phyloP scores from a whole-genome alignment of 2,888 invertebrate species.

The Callimorpha dominula region DNA sequence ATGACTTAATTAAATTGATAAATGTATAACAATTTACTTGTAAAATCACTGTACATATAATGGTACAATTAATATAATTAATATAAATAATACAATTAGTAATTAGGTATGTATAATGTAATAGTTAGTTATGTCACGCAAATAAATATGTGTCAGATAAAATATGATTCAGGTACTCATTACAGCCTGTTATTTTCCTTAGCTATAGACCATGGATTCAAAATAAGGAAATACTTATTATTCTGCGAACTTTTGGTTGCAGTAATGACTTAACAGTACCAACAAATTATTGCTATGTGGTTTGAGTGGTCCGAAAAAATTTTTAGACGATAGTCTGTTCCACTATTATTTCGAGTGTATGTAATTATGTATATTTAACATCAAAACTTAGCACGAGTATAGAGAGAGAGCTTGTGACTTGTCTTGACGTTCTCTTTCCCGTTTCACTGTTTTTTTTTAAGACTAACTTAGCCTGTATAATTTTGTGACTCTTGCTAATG shows the following conservation, averaged over 20 bases:
- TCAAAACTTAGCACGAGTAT: no score
- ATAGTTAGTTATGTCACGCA: not conserved
- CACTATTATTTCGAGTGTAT: not conserved
- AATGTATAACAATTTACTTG: not conserved
- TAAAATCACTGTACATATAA: not conserved
- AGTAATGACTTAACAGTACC: not conserved
- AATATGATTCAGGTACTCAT: not conserved
- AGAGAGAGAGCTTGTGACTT: no score
- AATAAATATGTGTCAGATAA: not conserved
- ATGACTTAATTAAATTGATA: not conserved
- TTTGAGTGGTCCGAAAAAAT: not conserved
- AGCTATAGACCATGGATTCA: not conserved
- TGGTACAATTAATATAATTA: constrained; percentile 1
- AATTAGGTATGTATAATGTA: no score
- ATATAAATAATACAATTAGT: no score
- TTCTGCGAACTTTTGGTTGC: not conserved
- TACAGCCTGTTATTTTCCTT: constrained; percentile 1
- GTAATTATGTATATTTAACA: no score
- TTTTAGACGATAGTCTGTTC: not conserved
- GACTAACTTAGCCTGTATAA: not conserved
- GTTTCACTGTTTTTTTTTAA: not conserved
- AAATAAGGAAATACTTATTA: not conserved
- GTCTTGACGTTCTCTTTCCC: not conserved
- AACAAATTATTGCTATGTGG: not conserved
- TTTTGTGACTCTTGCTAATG: not conserved